Percentiles rank a stretch among this genome's conserved stretches.
phyloP scores from a whole-genome alignment of 2,113 vertebrate species.

The Rhea pennata region DNA sequence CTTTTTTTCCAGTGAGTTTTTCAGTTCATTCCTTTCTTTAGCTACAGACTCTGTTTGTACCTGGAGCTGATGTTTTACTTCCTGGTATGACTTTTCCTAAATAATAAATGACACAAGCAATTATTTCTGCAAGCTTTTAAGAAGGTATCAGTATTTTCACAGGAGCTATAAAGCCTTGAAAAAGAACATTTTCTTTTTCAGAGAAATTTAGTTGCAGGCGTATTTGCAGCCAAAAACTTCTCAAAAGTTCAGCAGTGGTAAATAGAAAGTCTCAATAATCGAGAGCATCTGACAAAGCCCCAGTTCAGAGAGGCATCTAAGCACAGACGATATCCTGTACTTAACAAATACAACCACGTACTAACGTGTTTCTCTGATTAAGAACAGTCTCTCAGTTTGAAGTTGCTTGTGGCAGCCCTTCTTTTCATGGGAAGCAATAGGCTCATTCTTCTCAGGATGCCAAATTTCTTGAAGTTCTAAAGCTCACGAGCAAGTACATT shows the following conservation, averaged over 20 bases:
- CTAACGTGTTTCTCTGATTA: neutral
- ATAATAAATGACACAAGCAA: conserved; percentile 14
- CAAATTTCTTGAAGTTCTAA: neutral
- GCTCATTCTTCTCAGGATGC: neutral
- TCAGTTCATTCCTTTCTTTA: conserved; percentile 84
- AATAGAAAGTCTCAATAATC: neutral
- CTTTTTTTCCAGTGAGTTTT: conserved; percentile 84
- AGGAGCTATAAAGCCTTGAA: neutral
- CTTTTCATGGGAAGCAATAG: neutral
- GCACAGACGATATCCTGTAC: neutral
- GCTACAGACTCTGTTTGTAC: conserved; percentile 79
- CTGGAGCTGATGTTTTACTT: conserved; percentile 86
- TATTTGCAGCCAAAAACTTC: neutral
- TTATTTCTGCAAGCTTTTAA: conserved; percentile 10
- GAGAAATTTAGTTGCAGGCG: neutral
- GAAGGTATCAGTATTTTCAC: accelerated
- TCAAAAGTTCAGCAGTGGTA: neutral
- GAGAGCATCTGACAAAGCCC: neutral
- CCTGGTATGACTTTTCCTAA: conserved; percentile 89
- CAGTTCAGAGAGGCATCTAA: neutral
- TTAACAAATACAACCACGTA: neutral
- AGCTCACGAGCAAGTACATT: neutral
- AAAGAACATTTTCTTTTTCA: neutral
- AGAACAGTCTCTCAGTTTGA: neutral
- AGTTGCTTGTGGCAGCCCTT: neutral